Evolutionary conservation across 2,113 vertebrate species (phyloP).

Genomic region (Vulpes lagopus): DNA sequence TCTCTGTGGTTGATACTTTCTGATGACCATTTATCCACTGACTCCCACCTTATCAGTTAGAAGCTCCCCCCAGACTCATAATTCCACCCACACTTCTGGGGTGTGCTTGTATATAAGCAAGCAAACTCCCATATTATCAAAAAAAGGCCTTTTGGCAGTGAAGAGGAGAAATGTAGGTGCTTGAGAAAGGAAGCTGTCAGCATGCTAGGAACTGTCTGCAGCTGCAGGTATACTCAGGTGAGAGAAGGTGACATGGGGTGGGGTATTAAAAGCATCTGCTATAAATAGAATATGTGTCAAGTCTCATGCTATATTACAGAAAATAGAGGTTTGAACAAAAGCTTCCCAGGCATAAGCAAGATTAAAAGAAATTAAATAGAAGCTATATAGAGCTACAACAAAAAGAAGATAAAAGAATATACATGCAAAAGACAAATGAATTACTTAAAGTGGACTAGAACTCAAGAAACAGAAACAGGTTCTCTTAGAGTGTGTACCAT

Average conservation of each 20-base stretch:
- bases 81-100: neutral
- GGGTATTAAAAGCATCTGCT: neutral
- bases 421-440: conserved; percentile 18
- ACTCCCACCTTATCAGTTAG: neutral
- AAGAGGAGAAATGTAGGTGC: neutral
- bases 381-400: neutral
- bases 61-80: neutral
- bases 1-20: neutral
- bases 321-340: neutral
- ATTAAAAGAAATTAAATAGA: neutral
- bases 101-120: neutral
- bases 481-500: neutral
- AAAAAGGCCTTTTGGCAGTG: neutral
- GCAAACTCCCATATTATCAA: neutral
- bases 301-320: neutral
- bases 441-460: neutral
- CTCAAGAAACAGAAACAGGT: neutral
- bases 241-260: neutral
- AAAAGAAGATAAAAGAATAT: neutral
- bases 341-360: neutral
- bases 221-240: neutral
- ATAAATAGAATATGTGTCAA: neutral
- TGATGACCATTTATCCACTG: neutral
- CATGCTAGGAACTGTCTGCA: neutral
- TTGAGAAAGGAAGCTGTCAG: neutral